Base-by-base conservation (phyloP, 2,888 invertebrate species). In the Drosophila yooni region DNA sequence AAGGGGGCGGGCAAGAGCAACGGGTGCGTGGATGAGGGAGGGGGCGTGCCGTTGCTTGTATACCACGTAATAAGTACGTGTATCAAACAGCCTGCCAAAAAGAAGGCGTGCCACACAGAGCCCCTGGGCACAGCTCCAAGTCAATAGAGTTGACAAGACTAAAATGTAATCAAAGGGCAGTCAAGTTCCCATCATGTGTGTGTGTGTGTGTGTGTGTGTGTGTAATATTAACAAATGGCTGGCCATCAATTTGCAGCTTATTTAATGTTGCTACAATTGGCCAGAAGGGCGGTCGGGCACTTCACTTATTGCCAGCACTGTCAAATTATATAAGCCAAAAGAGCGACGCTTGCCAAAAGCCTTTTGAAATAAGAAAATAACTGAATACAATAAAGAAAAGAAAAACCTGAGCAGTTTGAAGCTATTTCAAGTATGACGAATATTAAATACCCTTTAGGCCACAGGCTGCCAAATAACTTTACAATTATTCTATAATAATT, bases 161-260 rank as follows among this genome's bases (percentile, higher is more conserved):
- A 43, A 82, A 82, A 76, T 83, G 74, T 86, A 88, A 86, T 86
- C 89, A 86, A 79, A 86, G 82, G 76, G 78, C 88, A 83, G 69
- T 25, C 52, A 62, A 50, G 48, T 40, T 69, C 11, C 6, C 25
- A 33, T 10, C 33, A 33, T 33, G 33, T 27, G 29, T 43, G 8
- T 33, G 25, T 52, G 71, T 74, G 75, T 74, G 62, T 90, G 75
- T 74, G 62, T 90, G 56, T 54, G 52, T 58, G 70, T 75, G 78
- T 74, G 64, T 90, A 90, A 82, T 81, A 82, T 81, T 80, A 82
- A 90, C 83, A 91, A 90, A 91, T 90, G 82, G 74, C 74, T 65
- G 56, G 70, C 76, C 90, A 91, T 91, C 88, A 91, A 90, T 91
- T 89, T 83, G 66, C 59, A 79, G 83, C 89, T 91, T 91, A 83